Evolutionary conservation across 2,113 vertebrate genomes (phyloP).

Genomic region (Origma solitaria): DNA sequence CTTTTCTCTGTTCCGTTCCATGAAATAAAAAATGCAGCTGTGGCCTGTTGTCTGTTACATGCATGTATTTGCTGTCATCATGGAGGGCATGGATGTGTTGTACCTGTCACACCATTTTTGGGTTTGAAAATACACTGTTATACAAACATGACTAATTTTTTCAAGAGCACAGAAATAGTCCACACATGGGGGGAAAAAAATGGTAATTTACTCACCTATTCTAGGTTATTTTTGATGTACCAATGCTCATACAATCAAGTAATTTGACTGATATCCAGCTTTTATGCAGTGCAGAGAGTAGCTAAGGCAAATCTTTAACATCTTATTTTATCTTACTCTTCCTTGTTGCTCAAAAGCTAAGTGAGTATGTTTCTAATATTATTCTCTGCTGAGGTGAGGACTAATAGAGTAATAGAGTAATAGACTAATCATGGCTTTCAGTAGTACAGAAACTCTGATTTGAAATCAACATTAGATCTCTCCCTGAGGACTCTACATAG

Average conservation of each 20-base stretch:
- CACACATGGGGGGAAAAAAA: not conserved
- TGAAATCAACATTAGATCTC: not conserved
- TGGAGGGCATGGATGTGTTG: not conserved
- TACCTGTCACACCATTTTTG: not conserved
- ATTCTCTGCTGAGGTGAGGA: not conserved
- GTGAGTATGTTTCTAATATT: not conserved
- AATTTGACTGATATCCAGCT: not conserved
- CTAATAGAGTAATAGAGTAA: not conserved
- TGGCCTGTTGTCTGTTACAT: not conserved
- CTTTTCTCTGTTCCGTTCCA: not conserved
- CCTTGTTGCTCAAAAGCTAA: not conserved
- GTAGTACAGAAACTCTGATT: not conserved
- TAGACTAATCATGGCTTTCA: not conserved
- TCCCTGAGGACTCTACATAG: not conserved
- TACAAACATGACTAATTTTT: not conserved
- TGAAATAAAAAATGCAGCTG: not conserved
- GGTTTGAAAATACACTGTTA: not conserved
- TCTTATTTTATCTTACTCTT: not conserved
- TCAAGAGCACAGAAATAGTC: not conserved
- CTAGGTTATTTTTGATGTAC: not conserved
- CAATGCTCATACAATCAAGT: fast-evolving
- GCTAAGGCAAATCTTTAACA: not conserved
- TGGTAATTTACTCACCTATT: not conserved
- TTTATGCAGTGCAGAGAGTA: not conserved
- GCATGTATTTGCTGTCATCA: not conserved